Conservation (phyloP, 2,888 invertebrate species). For the Lithophane socia region DNA sequence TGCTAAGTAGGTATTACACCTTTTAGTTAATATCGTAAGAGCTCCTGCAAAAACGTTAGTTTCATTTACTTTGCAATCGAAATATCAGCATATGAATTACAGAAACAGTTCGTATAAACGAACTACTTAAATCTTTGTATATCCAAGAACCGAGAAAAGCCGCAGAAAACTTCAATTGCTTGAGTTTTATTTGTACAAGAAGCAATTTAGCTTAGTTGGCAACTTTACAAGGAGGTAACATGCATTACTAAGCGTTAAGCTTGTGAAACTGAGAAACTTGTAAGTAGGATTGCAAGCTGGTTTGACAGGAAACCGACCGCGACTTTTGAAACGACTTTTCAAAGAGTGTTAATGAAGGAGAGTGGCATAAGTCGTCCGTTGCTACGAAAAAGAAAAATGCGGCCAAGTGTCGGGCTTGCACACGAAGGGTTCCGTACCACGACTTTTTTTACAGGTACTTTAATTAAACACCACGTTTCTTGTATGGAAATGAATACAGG, state of each 20-base stretch:
- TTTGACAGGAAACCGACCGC: slow-evolving; percentile 9
- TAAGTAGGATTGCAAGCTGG: background rate
- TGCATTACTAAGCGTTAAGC: slow-evolving; percentile 32
- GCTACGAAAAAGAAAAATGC: background rate
- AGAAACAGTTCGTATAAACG: background rate
- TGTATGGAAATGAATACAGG: too few species aligned
- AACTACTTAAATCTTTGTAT: background rate
- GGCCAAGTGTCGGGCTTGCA: too few species aligned
- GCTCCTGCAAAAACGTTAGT: background rate
- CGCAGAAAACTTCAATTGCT: slow-evolving; percentile 30
- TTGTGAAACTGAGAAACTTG: slow-evolving; percentile 7
- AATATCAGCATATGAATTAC: background rate
- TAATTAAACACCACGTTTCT: too few species aligned
- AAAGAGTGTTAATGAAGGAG: slow-evolving; percentile 14
- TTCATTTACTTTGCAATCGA: too few species aligned
- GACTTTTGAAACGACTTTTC: slow-evolving; percentile 10
- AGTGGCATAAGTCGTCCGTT: background rate
- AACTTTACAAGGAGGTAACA: slow-evolving; percentile 35
- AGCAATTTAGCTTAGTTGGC: slow-evolving; percentile 43
- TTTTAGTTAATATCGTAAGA: too few species aligned
- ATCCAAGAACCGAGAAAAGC: slow-evolving; percentile 1
- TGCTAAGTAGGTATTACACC: too few species aligned
- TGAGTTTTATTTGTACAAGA: slow-evolving; percentile 40
- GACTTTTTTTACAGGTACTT: too few species aligned
- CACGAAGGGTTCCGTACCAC: too few species aligned